Base-by-base conservation (phyloP, 92 coral and sea anemone genomes). In the Zoanthus solanderi region DNA sequence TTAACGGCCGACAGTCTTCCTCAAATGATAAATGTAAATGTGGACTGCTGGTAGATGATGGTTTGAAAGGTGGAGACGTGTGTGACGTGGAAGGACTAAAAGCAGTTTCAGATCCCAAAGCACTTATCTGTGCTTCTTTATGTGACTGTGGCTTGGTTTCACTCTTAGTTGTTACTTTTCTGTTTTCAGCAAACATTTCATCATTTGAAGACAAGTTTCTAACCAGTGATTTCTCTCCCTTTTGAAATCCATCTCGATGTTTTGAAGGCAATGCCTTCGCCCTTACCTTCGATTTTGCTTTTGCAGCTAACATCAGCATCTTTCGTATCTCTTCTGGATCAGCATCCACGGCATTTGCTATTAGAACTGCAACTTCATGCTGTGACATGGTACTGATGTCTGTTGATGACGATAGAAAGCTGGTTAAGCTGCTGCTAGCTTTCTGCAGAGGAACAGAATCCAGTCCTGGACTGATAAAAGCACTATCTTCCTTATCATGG, bases 31-130 rank as follows among this genome's bases (percentile, higher is more conserved):
- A 68, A 16, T 78, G 47, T 30, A 83, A 77, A 28, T 94, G 95
- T 12, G 98, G 98, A 60, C 96, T 93, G 72, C 98, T 95, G 17
- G 96, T 91, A 31, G 96, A 94, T 69, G 94, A 81, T 32, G 98
- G 98, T 71, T 89, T 90, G 72, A 94, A 68, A 9, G 87, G 85
- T 44, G 87, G 85, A 66, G 85, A 81, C 23, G 75, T 81, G 12
- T 81, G 63, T 9, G 74, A 47, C 9, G 17, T 45, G 23, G 74
- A 47, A 6, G 76, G 85, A n/a, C 85, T 81, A 23, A 66, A 46
- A 6, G 16, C 74, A 81, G 29, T 14, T 45, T 78, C 69, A 56
- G 67, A n/a, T 28, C 17, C 30, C 1, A 14, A 28, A 17, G 53
- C 32, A 56, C 9, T 69, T 34, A 29, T 48, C 44, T 80, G 74